Conservation (phyloP, 2,797 vertebrate species). For the Crenichthys baileyi region DNA sequence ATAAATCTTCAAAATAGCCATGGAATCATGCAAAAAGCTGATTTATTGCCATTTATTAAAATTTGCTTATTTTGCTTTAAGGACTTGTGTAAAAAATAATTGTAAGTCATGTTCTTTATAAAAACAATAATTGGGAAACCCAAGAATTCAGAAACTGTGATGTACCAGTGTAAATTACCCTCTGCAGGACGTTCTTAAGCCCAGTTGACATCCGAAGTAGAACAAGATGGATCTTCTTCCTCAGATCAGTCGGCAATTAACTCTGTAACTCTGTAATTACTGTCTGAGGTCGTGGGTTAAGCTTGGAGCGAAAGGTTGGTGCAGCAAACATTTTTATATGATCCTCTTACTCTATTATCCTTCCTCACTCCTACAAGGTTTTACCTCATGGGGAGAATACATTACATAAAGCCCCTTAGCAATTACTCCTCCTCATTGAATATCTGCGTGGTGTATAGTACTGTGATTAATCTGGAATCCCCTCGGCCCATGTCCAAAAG, state of each 20-base stretch:
- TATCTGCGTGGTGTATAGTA: slow-evolving; percentile 70
- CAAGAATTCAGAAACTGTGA: neutral
- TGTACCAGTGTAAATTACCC: slow-evolving; percentile 23
- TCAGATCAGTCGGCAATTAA: slow-evolving; percentile 78
- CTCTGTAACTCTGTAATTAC: slow-evolving; percentile 77
- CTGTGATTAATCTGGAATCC: slow-evolving; percentile 79
- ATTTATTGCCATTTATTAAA: neutral
- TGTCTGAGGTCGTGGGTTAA: slow-evolving; percentile 72
- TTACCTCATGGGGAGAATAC: slow-evolving; percentile 77
- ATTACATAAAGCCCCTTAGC: slow-evolving; percentile 76
- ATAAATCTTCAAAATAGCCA: too few relatives aligned
- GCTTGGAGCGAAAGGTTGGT: slow-evolving; percentile 75
- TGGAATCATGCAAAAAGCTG: neutral
- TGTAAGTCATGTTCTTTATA: neutral
- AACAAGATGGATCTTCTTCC: slow-evolving; percentile 51
- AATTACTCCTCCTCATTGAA: slow-evolving; percentile 80
- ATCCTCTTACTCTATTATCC: slow-evolving; percentile 80
- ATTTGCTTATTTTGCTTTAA: neutral
- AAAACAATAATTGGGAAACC: neutral
- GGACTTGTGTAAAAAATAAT: neutral
- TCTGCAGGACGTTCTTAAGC: slow-evolving; percentile 53
- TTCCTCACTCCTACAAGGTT: slow-evolving; percentile 71
- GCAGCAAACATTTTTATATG: slow-evolving; percentile 79
- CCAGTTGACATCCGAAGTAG: slow-evolving; percentile 55
- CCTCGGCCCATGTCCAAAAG: slow-evolving; percentile 65